phyloP scores from a whole-genome alignment of 2,888 invertebrate genomes.

The Scaptomyza polygonia region DNA sequence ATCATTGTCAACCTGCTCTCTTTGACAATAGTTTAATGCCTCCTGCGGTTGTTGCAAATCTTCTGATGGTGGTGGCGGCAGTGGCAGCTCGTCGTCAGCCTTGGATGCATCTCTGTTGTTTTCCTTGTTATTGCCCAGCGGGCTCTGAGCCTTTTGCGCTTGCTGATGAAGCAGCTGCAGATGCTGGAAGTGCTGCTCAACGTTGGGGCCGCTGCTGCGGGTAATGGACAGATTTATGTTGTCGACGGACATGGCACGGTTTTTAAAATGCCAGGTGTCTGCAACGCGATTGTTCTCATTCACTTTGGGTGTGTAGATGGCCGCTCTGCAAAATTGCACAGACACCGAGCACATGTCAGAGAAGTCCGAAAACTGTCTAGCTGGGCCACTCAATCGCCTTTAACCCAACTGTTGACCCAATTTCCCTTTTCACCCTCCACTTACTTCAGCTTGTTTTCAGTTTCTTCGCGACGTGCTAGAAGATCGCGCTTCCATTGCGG shows the following conservation, averaged over 20 bases:
- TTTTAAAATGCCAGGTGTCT: slow-evolving; percentile 85
- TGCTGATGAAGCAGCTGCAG: slow-evolving; percentile 72
- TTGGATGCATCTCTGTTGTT: slow-evolving; percentile 48
- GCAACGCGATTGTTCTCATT: slow-evolving; percentile 86
- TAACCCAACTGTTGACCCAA: slow-evolving; percentile 8
- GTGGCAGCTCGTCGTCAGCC: slow-evolving; percentile 12
- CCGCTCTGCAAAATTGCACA: slow-evolving; percentile 85
- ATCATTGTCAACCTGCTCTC: slow-evolving; percentile 87
- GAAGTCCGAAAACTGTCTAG: slow-evolving; percentile 35
- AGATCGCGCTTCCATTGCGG: slow-evolving; percentile 98
- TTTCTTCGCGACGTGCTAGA: slow-evolving; percentile 91
- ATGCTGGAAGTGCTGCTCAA: slow-evolving; percentile 82
- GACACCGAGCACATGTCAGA: slow-evolving; percentile 44
- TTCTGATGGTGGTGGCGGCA: slow-evolving; percentile 14
- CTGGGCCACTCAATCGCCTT: slow-evolving; percentile 42
- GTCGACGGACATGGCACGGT: slow-evolving; percentile 87
- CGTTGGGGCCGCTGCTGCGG: slow-evolving; percentile 72
- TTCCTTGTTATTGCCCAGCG: slow-evolving; percentile 77
- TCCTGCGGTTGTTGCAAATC: slow-evolving; percentile 29
- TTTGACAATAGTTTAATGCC: slow-evolving; percentile 75
- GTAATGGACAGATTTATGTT: slow-evolving; percentile 86
- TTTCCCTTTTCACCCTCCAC: slow-evolving; percentile 52
- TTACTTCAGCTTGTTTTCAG: slow-evolving; percentile 91
- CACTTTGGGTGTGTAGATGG: slow-evolving; percentile 89
- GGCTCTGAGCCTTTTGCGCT: slow-evolving; percentile 49